Conservation (phyloP, 2,797 vertebrate genomes). For the Acanthornis magna region DNA sequence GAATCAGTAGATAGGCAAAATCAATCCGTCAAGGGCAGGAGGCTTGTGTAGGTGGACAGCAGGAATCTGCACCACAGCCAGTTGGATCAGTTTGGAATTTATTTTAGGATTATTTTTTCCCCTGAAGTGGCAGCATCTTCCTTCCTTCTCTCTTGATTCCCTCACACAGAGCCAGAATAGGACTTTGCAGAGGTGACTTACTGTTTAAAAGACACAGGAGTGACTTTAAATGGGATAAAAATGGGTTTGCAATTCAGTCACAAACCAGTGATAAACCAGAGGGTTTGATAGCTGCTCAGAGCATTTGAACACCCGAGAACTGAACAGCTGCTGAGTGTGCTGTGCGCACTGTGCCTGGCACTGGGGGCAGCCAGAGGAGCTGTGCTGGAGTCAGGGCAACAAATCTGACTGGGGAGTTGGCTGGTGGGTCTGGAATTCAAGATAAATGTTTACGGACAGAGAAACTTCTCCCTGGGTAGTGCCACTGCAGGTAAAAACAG, state of each 20-base stretch:
- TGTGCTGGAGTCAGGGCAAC: background rate
- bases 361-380: background rate
- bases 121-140: background rate
- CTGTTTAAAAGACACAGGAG: background rate
- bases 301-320: background rate
- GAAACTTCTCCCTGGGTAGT: background rate
- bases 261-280: background rate
- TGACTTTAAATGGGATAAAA: background rate
- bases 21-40: background rate
- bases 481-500: background rate
- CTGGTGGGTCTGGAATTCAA: background rate
- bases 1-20: slow-evolving; percentile 37
- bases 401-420: background rate
- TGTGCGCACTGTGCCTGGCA: background rate
- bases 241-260: background rate
- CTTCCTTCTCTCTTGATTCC: background rate
- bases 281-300: background rate
- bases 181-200: background rate
- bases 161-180: background rate
- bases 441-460: background rate
- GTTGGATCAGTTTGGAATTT: background rate
- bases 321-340: background rate
- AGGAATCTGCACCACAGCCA: background rate
- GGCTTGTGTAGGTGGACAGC: slow-evolving; percentile 41
- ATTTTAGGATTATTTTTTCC: background rate